phyloP scores from a whole-genome alignment of 2,113 vertebrate species.

The Sander vitreus region DNA sequence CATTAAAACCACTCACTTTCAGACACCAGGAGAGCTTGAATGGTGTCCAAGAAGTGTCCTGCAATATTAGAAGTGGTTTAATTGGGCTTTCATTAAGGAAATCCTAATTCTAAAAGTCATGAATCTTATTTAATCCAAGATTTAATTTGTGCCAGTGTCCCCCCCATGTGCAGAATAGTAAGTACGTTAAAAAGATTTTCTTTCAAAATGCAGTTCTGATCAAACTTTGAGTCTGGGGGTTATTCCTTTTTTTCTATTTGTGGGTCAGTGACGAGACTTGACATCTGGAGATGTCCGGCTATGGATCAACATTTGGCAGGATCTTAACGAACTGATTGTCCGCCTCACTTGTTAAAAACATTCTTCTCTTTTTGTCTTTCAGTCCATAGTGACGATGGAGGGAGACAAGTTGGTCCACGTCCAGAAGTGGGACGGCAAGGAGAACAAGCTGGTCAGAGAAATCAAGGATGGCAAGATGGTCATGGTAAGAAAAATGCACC shows the following conservation, averaged over 20 bases:
- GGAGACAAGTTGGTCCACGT: slow-evolving; percentile 92
- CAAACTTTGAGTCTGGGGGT: neutral
- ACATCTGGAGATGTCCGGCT: neutral
- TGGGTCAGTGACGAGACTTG: neutral
- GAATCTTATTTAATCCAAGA: neutral
- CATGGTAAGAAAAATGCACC: slow-evolving; percentile 84
- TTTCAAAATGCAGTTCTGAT: neutral
- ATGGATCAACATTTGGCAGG: neutral
- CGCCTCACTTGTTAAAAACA: neutral
- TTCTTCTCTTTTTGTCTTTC: slow-evolving; percentile 18
- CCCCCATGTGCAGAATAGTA: too few species aligned
- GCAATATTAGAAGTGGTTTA: neutral
- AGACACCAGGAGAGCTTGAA: neutral
- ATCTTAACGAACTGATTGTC: neutral
- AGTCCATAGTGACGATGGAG: slow-evolving; percentile 92
- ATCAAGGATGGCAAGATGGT: slow-evolving; percentile 93
- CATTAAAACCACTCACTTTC: too few species aligned
- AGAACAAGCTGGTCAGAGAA: slow-evolving; percentile 92
- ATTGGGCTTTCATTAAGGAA: neutral
- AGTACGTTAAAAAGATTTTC: neutral
- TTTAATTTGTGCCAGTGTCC: neutral
- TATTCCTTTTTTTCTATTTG: slow-evolving; percentile 4
- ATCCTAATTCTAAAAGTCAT: neutral
- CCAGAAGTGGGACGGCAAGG: slow-evolving; percentile 97
- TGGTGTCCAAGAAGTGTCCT: neutral